Evolutionary conservation across 2,888 invertebrate genomes (phyloP).

Genomic region (Schizaphis graminum): DNA sequence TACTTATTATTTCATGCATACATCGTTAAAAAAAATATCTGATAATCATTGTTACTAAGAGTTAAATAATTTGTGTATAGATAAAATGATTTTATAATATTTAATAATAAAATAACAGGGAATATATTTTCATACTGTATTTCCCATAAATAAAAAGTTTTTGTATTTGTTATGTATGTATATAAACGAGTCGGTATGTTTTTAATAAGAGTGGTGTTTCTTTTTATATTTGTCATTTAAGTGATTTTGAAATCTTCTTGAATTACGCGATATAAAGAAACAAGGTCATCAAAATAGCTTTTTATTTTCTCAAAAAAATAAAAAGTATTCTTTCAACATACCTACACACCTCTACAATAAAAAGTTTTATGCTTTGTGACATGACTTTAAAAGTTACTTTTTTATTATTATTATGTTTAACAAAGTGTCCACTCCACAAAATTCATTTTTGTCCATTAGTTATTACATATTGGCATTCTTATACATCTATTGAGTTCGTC

Average conservation of each 20-base stretch:
- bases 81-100: neutral
- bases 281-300: constrained; percentile 21
- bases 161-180: neutral
- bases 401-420: constrained; percentile 28
- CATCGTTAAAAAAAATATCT: neutral
- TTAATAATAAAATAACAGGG: neutral
- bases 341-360: constrained; percentile 12
- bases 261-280: constrained; percentile 12
- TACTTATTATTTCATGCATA: neutral
- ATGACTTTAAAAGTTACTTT: neutral
- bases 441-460: neutral
- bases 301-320: constrained; percentile 14
- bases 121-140: neutral
- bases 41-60: neutral
- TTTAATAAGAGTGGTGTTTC: neutral
- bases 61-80: neutral
- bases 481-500: neutral
- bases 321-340: neutral
- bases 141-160: neutral
- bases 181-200: neutral
- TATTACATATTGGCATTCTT: neutral
- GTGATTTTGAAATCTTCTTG: constrained; percentile 32
- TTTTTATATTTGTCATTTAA: neutral
- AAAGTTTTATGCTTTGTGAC: constrained; percentile 29
- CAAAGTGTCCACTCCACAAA: neutral